phyloP scores from a whole-genome alignment of 2,113 vertebrate genomes.

The Lagopus leucura region DNA sequence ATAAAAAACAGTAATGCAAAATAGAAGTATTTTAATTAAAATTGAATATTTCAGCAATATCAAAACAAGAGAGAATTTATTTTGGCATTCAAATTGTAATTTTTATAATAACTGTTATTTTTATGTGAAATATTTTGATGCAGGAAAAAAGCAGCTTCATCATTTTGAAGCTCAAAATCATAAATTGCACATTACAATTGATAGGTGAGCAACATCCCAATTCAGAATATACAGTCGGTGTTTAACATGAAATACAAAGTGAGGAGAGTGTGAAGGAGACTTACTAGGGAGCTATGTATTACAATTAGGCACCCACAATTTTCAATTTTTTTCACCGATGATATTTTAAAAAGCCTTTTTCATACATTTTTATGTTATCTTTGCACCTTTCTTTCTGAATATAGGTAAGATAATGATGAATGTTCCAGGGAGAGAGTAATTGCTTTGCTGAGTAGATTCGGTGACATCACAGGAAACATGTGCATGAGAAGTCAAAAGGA shows the following conservation, averaged over 20 bases:
- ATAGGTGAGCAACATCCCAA: background rate
- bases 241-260: background rate
- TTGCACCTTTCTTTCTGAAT: background rate
- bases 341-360: background rate
- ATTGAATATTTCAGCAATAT: background rate
- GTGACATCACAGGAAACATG: background rate
- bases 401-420: background rate
- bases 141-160: background rate
- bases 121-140: background rate
- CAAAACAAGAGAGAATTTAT: background rate
- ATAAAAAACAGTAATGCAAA: background rate
- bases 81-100: background rate
- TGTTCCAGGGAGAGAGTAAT: background rate
- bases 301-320: background rate
- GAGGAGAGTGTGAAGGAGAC: background rate
- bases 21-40: background rate
- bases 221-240: background rate
- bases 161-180: background rate
- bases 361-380: background rate
- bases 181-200: background rate
- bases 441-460: background rate
- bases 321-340: background rate
- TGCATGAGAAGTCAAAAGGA: background rate
- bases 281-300: background rate
- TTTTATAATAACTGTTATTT: background rate